These are phyloP conservation scores for Lamellibrachia luymesi DNA, from an alignment of 1,140 invertebrate genomes.

Conservation along the genomic window DNA sequence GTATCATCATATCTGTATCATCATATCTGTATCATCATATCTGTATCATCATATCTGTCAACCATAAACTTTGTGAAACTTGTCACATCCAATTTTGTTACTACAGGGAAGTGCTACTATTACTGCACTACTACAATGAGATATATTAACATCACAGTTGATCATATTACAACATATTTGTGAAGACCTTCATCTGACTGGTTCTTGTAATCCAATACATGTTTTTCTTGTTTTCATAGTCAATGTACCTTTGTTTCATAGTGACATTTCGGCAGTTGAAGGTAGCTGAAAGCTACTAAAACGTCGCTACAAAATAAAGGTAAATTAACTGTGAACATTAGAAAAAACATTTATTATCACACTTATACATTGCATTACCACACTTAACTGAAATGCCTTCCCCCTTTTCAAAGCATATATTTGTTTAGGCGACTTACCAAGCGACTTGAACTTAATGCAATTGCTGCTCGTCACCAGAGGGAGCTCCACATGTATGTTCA, in stretches of 20 bases:
- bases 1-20: neutral
- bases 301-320: too few relatives aligned
- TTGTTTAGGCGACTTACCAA: conserved; percentile 55
- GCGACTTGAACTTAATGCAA: conserved; percentile 57
- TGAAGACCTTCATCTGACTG: too few relatives aligned
- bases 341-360: too few relatives aligned
- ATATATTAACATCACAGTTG: neutral
- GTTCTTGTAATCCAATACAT: too few relatives aligned
- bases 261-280: too few relatives aligned
- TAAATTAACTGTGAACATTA: too few relatives aligned
- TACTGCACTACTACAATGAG: neutral
- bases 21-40: neutral
- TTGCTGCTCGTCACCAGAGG: conserved; percentile 60
- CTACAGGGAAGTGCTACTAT: too few relatives aligned
- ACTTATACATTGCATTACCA: neutral
- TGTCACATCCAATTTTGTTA: neutral
- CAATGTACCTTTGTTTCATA: too few relatives aligned
- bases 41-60: neutral
- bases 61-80: neutral
- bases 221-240: too few relatives aligned
- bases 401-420: neutral
- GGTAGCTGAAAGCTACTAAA: too few relatives aligned
- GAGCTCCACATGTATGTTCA: conserved; percentile 59
- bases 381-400: neutral
- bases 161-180: neutral